Evolutionary conservation across 2,113 vertebrate genomes (phyloP).

Genomic region (Theristicus caerulescens): DNA sequence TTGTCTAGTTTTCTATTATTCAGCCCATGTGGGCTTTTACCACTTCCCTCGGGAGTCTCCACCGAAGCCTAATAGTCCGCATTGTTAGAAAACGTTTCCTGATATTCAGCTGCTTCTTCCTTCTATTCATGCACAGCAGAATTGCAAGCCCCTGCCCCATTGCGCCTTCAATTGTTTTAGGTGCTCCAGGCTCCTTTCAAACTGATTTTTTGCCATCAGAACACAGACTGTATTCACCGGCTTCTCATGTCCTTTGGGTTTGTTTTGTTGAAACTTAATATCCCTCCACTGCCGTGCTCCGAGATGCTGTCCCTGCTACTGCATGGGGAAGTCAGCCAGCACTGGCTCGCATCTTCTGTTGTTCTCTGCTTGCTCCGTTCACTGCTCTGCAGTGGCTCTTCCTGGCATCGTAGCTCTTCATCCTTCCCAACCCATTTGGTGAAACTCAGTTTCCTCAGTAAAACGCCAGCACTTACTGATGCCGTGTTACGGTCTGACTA

Average conservation of each 20-base stretch:
- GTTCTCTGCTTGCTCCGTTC: not conserved
- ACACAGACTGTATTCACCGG: not conserved
- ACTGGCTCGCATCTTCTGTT: accelerated
- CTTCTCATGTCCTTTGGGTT: not conserved
- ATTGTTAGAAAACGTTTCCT: slow-evolving; percentile 52
- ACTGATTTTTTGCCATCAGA: not conserved
- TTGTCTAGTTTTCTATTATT: not conserved
- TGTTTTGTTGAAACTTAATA: not conserved
- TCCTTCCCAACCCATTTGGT: not conserved
- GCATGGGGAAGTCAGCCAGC: not conserved
- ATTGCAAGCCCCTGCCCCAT: not conserved
- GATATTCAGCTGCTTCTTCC: slow-evolving; percentile 62
- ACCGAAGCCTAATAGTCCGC: not conserved
- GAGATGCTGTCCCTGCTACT: not conserved
- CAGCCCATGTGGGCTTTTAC: not conserved
- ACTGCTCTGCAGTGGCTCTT: not conserved
- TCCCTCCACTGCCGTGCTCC: accelerated
- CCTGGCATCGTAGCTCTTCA: not conserved
- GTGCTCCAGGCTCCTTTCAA: not conserved
- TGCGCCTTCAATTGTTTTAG: not conserved
- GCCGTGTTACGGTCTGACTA: accelerated
- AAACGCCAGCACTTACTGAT: not conserved
- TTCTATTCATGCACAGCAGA: slow-evolving; percentile 48
- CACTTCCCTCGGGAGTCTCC: not conserved
- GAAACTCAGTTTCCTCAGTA: not conserved